Conservation (phyloP, 2,888 invertebrate species). For the Agriopis leucophaearia region DNA sequence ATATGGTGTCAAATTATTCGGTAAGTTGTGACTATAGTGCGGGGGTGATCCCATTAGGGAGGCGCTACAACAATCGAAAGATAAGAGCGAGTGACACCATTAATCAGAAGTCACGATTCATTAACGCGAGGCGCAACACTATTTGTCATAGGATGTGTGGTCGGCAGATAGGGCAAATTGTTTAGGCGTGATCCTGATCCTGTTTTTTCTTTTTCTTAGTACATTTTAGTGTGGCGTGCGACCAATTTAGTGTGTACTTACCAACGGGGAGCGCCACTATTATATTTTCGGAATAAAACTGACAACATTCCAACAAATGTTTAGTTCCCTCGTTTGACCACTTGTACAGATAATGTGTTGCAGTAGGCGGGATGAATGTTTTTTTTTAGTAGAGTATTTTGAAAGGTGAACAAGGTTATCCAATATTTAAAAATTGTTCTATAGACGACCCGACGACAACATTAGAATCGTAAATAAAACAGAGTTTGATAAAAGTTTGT, state of each 20-base stretch:
- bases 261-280: background rate
- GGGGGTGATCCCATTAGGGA: conserved; percentile 77
- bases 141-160: conserved; percentile 81
- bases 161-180: conserved; percentile 57
- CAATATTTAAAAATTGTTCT: background rate
- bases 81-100: conserved; percentile 78
- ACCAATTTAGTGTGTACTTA: background rate
- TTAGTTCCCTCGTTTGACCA: background rate
- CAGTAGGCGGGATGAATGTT: background rate
- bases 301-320: background rate
- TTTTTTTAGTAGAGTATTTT: conserved; percentile 2
- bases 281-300: background rate
- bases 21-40: conserved; percentile 45
- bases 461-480: background rate
- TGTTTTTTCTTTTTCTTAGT: conserved; percentile 24
- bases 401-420: conserved; percentile 14
- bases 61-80: conserved; percentile 71
- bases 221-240: background rate
- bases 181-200: conserved; percentile 39
- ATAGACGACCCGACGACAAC: background rate
- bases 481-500: no score
- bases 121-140: conserved; percentile 69
- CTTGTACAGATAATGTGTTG: background rate
- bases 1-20: conserved; percentile 35
- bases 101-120: conserved; percentile 81